A percentile compares a stretch with the other conserved stretches of the same genome.
phyloP scores from a whole-genome alignment of 2,797 vertebrate genomes.

The Heterohyrax brucei region DNA sequence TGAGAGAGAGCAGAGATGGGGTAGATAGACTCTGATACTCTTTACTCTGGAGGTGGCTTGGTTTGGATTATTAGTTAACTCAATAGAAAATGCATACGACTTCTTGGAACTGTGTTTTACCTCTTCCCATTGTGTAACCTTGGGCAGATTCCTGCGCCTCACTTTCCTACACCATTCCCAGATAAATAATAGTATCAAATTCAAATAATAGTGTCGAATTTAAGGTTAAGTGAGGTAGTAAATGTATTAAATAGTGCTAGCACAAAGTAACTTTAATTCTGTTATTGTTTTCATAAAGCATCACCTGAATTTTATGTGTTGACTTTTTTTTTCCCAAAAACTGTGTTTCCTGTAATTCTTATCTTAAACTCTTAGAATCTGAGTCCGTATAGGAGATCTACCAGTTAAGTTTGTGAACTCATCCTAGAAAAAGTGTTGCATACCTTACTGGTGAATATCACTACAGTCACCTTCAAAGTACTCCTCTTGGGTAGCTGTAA shows the following conservation, averaged over 20 bases:
- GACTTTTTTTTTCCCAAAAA: background rate
- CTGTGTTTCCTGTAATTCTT: background rate
- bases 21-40: background rate
- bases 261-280: background rate
- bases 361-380: constrained; percentile 29
- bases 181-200: background rate
- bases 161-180: background rate
- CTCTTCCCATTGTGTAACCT: no score
- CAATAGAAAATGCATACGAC: background rate
- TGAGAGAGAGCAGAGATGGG: background rate
- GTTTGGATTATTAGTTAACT: background rate
- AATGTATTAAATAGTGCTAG: background rate
- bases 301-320: background rate
- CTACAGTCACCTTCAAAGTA: no score
- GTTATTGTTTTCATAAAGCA: background rate
- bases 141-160: no score
- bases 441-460: no score
- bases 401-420: no score
- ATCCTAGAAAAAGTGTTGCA: no score
- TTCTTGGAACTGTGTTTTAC: background rate
- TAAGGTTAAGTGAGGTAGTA: constrained; percentile 25
- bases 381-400: background rate
- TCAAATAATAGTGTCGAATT: background rate
- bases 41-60: background rate
- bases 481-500: no score